A percentile compares a stretch with the other conserved stretches of the same genome.
Evolutionary conservation across 2,797 vertebrate genomes (phyloP).

Genomic region (Amblyopsis hoosieri): DNA sequence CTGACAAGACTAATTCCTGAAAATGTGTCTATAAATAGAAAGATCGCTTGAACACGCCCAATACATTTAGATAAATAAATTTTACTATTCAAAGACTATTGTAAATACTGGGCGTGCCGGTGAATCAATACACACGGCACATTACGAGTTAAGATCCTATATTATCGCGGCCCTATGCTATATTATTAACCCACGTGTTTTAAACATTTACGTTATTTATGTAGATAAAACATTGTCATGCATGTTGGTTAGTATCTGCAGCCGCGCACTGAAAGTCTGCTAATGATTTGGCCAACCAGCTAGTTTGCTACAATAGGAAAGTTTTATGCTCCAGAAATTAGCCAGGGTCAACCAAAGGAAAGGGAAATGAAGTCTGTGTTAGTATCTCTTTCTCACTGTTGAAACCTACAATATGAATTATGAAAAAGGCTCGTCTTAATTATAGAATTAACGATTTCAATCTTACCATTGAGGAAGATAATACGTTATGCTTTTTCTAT

Average conservation of each 20-base stretch:
- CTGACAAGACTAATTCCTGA: conserved; percentile 20
- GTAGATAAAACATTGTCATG: accelerated
- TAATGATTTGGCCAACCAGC: neutral
- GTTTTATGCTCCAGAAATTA: conserved; percentile 60
- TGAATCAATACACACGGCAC: too few relatives aligned
- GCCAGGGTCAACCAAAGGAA: conserved; percentile 47
- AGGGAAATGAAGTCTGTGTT: conserved; percentile 45
- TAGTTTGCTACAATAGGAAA: conserved; percentile 36
- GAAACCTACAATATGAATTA: neutral
- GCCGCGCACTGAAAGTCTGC: accelerated
- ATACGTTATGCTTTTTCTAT: conserved; percentile 36
- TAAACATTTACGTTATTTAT: accelerated
- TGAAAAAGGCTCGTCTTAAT: neutral
- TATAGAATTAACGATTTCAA: neutral
- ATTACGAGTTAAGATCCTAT: too few relatives aligned
- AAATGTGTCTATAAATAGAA: neutral
- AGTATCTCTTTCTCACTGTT: conserved; percentile 34
- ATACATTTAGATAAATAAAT: accelerated
- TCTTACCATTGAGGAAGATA: conserved; percentile 75
- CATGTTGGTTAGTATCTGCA: too few relatives aligned
- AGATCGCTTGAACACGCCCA: accelerated
- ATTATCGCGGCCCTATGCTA: neutral
- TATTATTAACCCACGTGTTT: neutral
- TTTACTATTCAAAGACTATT: too few relatives aligned
- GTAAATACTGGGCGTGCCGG: too few relatives aligned